Evolutionary conservation across 1,140 invertebrate species (phyloP).

Genomic region (Anastrepha ludens): DNA sequence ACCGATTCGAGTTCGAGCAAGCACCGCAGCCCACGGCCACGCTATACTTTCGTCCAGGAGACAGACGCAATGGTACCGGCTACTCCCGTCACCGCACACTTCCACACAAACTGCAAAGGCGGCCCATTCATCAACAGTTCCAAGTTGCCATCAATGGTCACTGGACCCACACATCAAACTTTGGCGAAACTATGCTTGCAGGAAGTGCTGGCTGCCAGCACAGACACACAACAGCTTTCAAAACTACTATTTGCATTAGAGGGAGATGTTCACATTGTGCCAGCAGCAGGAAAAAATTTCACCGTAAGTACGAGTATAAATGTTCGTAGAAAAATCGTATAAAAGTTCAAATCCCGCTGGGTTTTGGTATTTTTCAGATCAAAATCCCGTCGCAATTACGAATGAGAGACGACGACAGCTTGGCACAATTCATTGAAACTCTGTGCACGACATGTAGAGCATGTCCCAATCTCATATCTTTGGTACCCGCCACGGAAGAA

Average conservation of each 20-base stretch:
- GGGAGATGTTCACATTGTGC: constrained; percentile 72
- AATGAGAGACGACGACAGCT: constrained; percentile 70
- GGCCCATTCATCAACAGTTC: constrained; percentile 75
- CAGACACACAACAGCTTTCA: constrained; percentile 71
- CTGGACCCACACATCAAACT: constrained; percentile 72
- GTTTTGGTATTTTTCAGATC: constrained; percentile 60
- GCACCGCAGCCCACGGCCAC: constrained; percentile 66
- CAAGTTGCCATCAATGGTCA: constrained; percentile 73
- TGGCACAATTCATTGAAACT: constrained; percentile 72
- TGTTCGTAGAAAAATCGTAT: neutral
- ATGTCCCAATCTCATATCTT: constrained; percentile 73
- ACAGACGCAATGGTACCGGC: constrained; percentile 70
- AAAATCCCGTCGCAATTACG: constrained; percentile 71
- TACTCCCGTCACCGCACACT: constrained; percentile 72
- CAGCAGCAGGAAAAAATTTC: constrained; percentile 73
- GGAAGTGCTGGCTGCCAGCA: constrained; percentile 71
- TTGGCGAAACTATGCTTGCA: constrained; percentile 74
- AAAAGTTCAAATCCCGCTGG: neutral
- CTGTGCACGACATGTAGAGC: constrained; percentile 72
- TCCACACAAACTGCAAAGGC: constrained; percentile 75
- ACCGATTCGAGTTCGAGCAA: constrained; percentile 68
- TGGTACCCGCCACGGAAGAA: constrained; percentile 71
- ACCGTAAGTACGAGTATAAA: constrained; percentile 62
- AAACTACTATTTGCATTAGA: constrained; percentile 70
- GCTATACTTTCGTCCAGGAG: constrained; percentile 67